A percentile compares a stretch with the other conserved stretches of the same genome.
Evolutionary conservation across 2,113 vertebrate genomes (phyloP).

Genomic region (Pyxicephalus adspersus): DNA sequence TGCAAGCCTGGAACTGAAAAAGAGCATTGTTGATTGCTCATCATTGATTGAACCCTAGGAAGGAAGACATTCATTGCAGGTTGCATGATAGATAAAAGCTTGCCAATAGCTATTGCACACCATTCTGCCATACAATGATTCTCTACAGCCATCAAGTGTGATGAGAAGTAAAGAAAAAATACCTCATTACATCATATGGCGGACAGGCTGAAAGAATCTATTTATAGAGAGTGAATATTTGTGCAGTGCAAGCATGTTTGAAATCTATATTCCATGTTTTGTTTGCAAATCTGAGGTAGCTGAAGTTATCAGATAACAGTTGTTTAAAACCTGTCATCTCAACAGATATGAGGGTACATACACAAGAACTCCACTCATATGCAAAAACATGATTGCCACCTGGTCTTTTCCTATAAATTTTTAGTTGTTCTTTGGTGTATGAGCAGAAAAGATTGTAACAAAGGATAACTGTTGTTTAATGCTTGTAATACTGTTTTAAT

Average conservation of each 20-base stretch:
- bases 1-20: constrained; percentile 23
- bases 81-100: constrained; percentile 40
- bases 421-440: too few relatives aligned
- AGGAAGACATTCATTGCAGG: constrained; percentile 33
- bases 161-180: constrained; percentile 31
- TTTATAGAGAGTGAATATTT: constrained; percentile 21
- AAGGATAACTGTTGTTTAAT: too few relatives aligned
- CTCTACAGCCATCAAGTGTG: constrained; percentile 40
- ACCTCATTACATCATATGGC: constrained; percentile 24
- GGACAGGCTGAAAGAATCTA: constrained; percentile 13
- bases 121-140: constrained; percentile 40
- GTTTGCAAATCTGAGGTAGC: too few relatives aligned
- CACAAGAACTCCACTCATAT: too few relatives aligned
- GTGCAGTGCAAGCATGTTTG: constrained; percentile 1
- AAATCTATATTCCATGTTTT: constrained; percentile 32
- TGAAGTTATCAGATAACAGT: too few relatives aligned
- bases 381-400: too few relatives aligned
- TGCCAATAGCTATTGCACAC: constrained; percentile 43
- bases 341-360: background rate
- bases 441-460: too few relatives aligned
- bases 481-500: too few relatives aligned
- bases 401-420: too few relatives aligned
- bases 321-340: background rate
- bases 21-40: constrained; percentile 37
- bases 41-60: constrained; percentile 28